Percentiles rank a stretch among this genome's conserved stretches.
These are phyloP conservation scores for Bostrychus sinensis DNA, from an alignment of 2,113 vertebrate species.

Conservation along the genomic window DNA sequence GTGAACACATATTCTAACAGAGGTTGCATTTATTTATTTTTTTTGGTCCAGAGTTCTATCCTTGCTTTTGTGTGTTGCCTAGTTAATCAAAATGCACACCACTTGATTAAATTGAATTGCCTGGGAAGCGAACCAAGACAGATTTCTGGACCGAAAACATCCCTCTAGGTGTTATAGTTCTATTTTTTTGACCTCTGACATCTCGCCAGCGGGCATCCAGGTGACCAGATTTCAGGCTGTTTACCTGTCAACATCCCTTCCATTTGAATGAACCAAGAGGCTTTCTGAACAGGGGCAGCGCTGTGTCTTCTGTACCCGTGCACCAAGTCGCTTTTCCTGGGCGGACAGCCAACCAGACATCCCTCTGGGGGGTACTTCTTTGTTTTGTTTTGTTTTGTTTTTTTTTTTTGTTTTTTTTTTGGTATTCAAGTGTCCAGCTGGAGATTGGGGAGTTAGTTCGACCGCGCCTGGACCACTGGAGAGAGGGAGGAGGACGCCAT, in stretches of 20 bases:
- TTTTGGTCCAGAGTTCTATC: neutral
- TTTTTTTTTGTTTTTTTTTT: constrained; percentile 6
- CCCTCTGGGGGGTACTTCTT: constrained; percentile 45
- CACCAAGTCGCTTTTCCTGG: constrained; percentile 55
- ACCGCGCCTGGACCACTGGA: constrained; percentile 76
- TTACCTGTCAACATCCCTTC: constrained; percentile 19
- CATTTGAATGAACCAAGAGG: constrained; percentile 43
- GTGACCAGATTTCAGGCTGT: constrained; percentile 3
- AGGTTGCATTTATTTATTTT: constrained; percentile 1
- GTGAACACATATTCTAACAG: constrained; percentile 5
- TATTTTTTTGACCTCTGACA: constrained; percentile 36
- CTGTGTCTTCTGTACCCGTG: constrained; percentile 30
- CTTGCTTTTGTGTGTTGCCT: neutral
- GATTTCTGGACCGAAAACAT: constrained; percentile 5
- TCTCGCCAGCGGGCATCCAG: constrained; percentile 13
- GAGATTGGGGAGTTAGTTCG: constrained; percentile 68
- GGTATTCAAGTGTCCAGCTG: constrained; percentile 55
- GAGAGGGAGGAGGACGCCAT: constrained; percentile 81
- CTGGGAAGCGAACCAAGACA: neutral
- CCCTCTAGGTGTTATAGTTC: neutral
- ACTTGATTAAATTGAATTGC: constrained; percentile 19
- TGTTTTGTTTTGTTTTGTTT: constrained; percentile 3
- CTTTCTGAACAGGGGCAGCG: constrained; percentile 26
- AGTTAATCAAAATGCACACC: constrained; percentile 12
- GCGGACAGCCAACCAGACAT: constrained; percentile 69